Conservation (phyloP, 2,888 invertebrate species). For the Eristalis arbustorum region DNA sequence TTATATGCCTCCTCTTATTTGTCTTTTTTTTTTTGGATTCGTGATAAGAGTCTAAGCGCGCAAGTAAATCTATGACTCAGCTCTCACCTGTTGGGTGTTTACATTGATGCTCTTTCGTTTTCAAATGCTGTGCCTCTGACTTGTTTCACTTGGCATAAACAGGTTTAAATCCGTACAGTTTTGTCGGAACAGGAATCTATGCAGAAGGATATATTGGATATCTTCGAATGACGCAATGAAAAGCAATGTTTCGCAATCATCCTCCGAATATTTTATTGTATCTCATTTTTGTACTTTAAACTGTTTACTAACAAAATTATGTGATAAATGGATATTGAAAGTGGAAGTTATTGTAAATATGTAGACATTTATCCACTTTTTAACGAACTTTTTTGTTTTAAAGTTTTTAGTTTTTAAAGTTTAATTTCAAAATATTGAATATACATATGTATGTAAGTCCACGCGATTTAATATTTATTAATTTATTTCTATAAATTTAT, state of each 20-base stretch:
- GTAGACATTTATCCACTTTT: too few relatives aligned
- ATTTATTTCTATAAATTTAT: too few relatives aligned
- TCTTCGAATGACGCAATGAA: slow-evolving; percentile 28
- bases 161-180: not conserved
- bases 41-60: slow-evolving; percentile 42
- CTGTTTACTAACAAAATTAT: not conserved
- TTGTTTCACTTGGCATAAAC: slow-evolving; percentile 14
- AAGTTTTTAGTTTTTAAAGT: too few relatives aligned
- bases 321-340: too few relatives aligned
- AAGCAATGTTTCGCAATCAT: slow-evolving; percentile 6
- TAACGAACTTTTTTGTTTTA: too few relatives aligned
- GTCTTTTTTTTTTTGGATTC: slow-evolving; percentile 15
- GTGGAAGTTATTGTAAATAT: too few relatives aligned
- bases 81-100: slow-evolving; percentile 66
- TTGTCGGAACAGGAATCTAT: not conserved
- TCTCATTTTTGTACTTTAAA: not conserved
- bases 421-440: too few relatives aligned
- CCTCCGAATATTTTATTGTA: not conserved
- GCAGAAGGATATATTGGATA: not conserved
- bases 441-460: too few relatives aligned
- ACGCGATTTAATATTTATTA: too few relatives aligned
- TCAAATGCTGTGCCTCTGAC: not conserved
- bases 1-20: slow-evolving; percentile 5
- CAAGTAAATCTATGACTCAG: slow-evolving; percentile 50
- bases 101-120: slow-evolving; percentile 29